Base-by-base conservation (phyloP, 2,888 invertebrate species). In the Alloplasta piceator region DNA sequence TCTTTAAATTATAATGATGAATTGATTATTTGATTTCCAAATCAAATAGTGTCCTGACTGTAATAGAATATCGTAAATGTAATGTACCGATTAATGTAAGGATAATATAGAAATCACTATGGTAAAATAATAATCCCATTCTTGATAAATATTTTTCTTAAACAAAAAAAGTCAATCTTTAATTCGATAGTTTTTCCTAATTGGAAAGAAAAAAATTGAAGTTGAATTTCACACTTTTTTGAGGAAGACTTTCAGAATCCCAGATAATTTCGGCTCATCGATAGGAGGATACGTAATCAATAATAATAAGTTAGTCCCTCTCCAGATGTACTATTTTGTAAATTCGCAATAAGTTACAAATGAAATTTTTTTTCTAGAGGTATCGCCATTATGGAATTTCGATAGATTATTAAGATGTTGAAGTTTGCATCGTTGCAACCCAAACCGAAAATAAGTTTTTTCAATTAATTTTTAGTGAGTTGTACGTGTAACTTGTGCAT, bases 241-340 rank as follows among this genome's bases (percentile, higher is more conserved):
- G 26, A 26, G 6, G 50, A n/a, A 50, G 12, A 14, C 14, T 6
- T 52, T 14, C 12, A 52, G 7, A 52, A 52, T 52, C 52, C 5
- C 12, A 12, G 14, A 52, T 12, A 52, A n/a, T 48, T 70, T 56
- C 46, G 26, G 58, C 58, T 50, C 36, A 75, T 41, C 10, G 16
- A 26, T 26, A 26, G 26, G 26, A 26, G 43, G 39, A 16, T 55
- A 39, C 55, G 16, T 78, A 66, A 16, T 78, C 61, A n/a, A 46
- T 67, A 67, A 67, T 56, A 26, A 52, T 55, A 38, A 46, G 26
- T 64, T 58, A 64, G 39, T 70, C 38, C 46, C 60, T 26, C 16
- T 38, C 46, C 38, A 64, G 70, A 82, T 82, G 76, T 82, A 83
- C 56, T 82, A 82, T 82, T 83, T 83, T 83, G 83, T 83, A 83